phyloP scores from a whole-genome alignment of 2,888 invertebrate genomes.

The Crossocerus cetratus region DNA sequence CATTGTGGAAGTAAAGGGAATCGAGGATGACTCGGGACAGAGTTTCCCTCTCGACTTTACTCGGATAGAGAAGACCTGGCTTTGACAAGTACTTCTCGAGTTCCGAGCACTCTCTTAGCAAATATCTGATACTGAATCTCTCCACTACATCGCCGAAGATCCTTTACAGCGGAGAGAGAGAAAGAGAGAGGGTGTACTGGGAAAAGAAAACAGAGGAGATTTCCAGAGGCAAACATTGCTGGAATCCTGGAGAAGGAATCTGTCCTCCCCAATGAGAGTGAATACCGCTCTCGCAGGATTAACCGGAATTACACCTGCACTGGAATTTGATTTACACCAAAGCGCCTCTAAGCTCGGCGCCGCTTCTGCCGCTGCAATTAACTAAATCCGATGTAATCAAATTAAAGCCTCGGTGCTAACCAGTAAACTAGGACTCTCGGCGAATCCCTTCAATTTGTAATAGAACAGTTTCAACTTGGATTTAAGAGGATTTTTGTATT shows the following conservation, averaged over 20 bases:
- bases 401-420: neutral
- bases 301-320: neutral
- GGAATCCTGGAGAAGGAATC: neutral
- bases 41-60: too few species aligned
- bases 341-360: neutral
- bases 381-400: slow-evolving; percentile 2
- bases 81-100: too few species aligned
- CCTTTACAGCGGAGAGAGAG: too few species aligned
- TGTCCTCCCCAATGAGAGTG: neutral
- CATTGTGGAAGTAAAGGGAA: too few species aligned
- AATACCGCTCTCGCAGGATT: neutral
- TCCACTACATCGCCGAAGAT: too few species aligned
- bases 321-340: slow-evolving; percentile 1
- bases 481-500: too few species aligned
- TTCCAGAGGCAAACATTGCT: neutral
- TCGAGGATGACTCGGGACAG: too few species aligned
- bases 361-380: neutral
- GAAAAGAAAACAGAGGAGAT: neutral
- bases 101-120: too few species aligned
- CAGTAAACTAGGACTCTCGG: neutral
- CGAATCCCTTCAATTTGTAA: neutral
- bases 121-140: too few species aligned
- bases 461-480: neutral
- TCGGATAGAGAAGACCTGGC: too few species aligned
- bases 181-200: neutral